Evolutionary conservation across 2,888 invertebrate genomes (phyloP).

Genomic region (Nebria brevicollis): DNA sequence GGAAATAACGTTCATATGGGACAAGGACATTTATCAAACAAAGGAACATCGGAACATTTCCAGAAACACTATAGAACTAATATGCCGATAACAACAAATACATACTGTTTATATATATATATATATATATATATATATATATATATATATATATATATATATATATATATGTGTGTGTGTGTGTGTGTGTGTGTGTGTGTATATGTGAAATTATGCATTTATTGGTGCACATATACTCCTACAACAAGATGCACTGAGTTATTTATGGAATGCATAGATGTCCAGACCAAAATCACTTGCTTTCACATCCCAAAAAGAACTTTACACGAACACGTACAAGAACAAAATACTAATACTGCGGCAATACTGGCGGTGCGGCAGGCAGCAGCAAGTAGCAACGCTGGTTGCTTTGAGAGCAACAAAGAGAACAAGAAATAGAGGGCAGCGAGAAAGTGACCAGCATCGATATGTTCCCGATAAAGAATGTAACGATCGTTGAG

Average conservation of each 20-base stretch:
- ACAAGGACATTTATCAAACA: slow-evolving; percentile 42
- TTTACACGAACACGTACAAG: not conserved
- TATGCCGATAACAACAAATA: not conserved
- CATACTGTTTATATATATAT: not conserved
- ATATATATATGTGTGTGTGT: too few relatives aligned
- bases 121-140: too few relatives aligned
- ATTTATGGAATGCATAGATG: not conserved
- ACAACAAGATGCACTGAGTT: not conserved
- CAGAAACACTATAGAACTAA: slow-evolving; percentile 5
- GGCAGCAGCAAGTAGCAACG: not conserved
- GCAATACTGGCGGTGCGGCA: not conserved
- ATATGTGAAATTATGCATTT: not conserved
- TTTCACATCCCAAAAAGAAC: not conserved
- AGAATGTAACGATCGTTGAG: slow-evolving; percentile 55
- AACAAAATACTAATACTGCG: not conserved
- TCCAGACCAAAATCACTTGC: not conserved
- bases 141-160: too few relatives aligned
- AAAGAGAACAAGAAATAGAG: not conserved
- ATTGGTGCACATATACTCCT: not conserved
- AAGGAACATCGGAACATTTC: not conserved
- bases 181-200: too few relatives aligned
- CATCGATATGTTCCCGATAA: slow-evolving; percentile 50
- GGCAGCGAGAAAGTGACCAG: slow-evolving; percentile 37
- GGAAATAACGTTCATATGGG: slow-evolving; percentile 31
- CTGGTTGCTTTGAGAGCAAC: not conserved